These are phyloP conservation scores for Caenorhabditis parvicauda DNA, from an alignment of 2,888 invertebrate species.

Conservation along the genomic window DNA sequence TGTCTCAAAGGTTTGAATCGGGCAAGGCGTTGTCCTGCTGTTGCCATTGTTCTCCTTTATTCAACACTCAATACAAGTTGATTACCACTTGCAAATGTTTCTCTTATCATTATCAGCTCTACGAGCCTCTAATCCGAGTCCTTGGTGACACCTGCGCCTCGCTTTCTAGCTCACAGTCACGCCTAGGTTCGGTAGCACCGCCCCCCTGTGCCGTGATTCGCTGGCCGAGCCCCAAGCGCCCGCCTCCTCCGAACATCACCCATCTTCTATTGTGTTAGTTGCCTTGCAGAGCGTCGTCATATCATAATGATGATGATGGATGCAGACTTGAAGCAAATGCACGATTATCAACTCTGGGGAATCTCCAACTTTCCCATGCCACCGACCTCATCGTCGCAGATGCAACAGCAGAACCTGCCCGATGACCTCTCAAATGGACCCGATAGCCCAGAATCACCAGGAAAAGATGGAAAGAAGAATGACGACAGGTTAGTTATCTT, in stretches of 20 bases:
- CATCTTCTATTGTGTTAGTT: not conserved
- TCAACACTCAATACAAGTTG: too few relatives aligned
- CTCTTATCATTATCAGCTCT: too few relatives aligned
- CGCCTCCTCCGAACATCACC: not conserved
- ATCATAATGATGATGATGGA: constrained; percentile 35
- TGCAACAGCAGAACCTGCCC: constrained; percentile 13
- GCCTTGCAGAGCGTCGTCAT: not conserved
- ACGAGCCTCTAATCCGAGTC: too few relatives aligned
- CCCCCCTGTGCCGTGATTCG: not conserved
- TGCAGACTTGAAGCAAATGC: constrained; percentile 38
- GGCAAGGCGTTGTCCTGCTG: too few relatives aligned
- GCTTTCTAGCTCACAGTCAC: too few relatives aligned
- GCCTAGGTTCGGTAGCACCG: not conserved
- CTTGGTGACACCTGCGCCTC: too few relatives aligned
- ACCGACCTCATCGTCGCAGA: constrained; percentile 23
- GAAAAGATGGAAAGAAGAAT: constrained; percentile 41
- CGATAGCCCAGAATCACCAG: constrained; percentile 39
- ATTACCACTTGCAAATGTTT: too few relatives aligned
- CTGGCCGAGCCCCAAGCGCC: not conserved
- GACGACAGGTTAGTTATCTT: constrained; percentile 42
- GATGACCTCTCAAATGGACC: constrained; percentile 30
- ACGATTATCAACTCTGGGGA: constrained; percentile 28
- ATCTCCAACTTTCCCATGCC: constrained; percentile 25
- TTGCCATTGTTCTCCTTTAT: too few relatives aligned
- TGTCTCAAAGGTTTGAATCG: too few relatives aligned